Base-by-base conservation (phyloP, 1,140 invertebrate species). In the Eurosta solidaginis region DNA sequence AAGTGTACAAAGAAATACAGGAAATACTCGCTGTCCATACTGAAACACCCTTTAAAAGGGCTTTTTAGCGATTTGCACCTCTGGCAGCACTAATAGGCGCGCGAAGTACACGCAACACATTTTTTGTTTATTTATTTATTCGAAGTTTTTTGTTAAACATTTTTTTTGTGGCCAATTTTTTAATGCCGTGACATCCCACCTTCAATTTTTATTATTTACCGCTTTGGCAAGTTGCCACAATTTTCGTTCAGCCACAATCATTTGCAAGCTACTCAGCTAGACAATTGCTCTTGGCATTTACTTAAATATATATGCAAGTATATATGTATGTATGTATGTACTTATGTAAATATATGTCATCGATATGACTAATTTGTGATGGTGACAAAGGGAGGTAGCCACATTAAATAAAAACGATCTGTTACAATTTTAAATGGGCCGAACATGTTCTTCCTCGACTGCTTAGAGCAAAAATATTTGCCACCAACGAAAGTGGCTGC, bases 351-450 rank as follows among this genome's bases (percentile, higher is more conserved):
- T 68, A n/a, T 68, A 17, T 68, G 33, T 33, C 36, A 68, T 42
- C 7, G 59, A 68, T 68, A 68, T 68, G 59, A 68, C 59, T 68
- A 68, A 68, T 68, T 68, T 68, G 59, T 6, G 33, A 20, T 20
- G 59, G n/a, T 42, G 59, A 33, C 59, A 68, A 42, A 29, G n/a
- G 22, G 59, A 36, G 27, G 59, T n/a, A 22, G n/a, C 14, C n/a
- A 40, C 33, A n/a, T n/a, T n/a, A 40, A 68, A 68, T 68, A 68
- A 68, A 68, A 68, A 33, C 59, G 59, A 68, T 36, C 33, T 68
- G 59, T 40, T 68, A 40, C 59, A 40, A 68, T 40, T 68, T n/a
- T 68, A 40, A 40, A 36, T 68, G 59, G 59, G n/a, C 36, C 59
- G 22, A 68, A 68, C 59, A 68, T 20, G 45, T n/a, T 14, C n/a